phyloP scores from a whole-genome alignment of 2,797 vertebrate species.

The Holocentrus rufus region DNA sequence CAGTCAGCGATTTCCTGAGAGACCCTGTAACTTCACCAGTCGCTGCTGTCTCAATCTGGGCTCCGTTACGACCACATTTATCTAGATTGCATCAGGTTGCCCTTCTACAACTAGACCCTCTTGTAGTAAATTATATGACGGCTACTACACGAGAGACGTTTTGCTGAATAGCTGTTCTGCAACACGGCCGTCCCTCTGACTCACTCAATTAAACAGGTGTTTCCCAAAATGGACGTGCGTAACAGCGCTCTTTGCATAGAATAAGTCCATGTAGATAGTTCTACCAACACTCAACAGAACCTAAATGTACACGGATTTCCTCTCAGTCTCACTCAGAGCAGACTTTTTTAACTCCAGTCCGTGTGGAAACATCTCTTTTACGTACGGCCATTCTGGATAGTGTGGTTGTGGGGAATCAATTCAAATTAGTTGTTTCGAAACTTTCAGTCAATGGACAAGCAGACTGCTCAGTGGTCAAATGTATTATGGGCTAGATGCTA shows the following conservation, averaged over 20 bases:
- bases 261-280: neutral
- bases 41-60: conserved; percentile 79
- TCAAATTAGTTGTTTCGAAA: conserved; percentile 15
- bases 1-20: conserved; percentile 86
- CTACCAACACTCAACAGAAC: conserved; percentile 3
- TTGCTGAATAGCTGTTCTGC: conserved; percentile 63
- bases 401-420: conserved; percentile 35
- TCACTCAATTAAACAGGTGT: conserved; percentile 42
- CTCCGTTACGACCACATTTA: conserved; percentile 83
- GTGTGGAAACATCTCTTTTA: conserved; percentile 28
- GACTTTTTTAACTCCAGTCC: conserved; percentile 10
- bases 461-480: conserved; percentile 39
- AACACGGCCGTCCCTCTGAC: conserved; percentile 50
- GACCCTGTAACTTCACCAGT: conserved; percentile 80
- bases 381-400: conserved; percentile 6
- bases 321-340: conserved; percentile 2
- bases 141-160: conserved; percentile 46
- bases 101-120: conserved; percentile 71
- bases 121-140: conserved; percentile 43
- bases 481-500: conserved; percentile 22
- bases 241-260: neutral
- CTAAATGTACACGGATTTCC: neutral
- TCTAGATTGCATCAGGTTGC: conserved; percentile 85
- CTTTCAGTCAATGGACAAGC: conserved; percentile 26
- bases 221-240: conserved; percentile 21